Evolutionary conservation across 2,888 invertebrate genomes (phyloP), one percentile per base, ranked within the genome.

Genomic region (Carterocephalus palaemon): DNA sequence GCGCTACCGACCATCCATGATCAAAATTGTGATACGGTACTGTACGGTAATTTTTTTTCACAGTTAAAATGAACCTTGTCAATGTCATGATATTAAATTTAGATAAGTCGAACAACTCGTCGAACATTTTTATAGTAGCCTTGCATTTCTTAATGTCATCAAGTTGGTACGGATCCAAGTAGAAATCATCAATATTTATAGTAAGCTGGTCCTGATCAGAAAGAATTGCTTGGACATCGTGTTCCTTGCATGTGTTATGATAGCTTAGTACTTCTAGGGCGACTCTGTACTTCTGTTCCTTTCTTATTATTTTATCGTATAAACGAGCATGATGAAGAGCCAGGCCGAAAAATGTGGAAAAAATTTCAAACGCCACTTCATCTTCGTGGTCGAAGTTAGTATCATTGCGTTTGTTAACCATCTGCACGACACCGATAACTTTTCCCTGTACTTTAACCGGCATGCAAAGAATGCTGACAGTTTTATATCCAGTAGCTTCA

Each of bases 1-100:
- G 94, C 1, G 95, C 95, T 0, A 95, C 95, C 0, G 94, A 91
- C 88, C 95, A 95, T 0, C 94, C 95, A 64, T 96, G 95, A 13
- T 92, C 92, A 91, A 95, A 96, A 70, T 95, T 96, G 69, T 96
- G 95, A 66, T 95, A 95, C 0, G 95, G 93, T 0, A 95, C 94
- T 16, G 90, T 83, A 4, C 95, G 86, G 67, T 96, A 95, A 77
- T 95, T 95, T 72, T 95, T 95, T 64, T 91, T 90, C 2, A 95
- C 95, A 0, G 95, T 95, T 55, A 95, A 68, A 1, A 92, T 90
- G 64, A 95, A 96, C 41, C 91, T 86, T 16, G 91, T 88, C 39
- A 95, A 70, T 34, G 90, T 90, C 52, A 89, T 89, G 13, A 88
- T 70, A 57, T 95, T 93, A 70, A 93, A 94, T 24, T 90, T 81